phyloP scores from a whole-genome alignment of 2,113 vertebrate genomes.

The Opisthocomus hoazin region DNA sequence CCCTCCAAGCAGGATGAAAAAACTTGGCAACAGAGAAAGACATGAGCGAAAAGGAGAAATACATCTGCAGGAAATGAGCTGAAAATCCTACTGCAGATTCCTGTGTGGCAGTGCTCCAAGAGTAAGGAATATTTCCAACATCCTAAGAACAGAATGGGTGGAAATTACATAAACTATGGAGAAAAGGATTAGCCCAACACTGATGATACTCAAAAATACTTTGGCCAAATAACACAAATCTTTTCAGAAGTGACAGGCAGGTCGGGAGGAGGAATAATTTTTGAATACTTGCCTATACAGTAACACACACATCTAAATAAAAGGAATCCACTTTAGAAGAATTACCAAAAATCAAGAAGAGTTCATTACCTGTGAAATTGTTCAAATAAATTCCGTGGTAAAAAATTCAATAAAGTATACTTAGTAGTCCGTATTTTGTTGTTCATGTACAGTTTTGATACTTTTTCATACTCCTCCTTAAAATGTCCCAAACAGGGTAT shows the following conservation, averaged over 20 bases:
- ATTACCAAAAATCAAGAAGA: neutral
- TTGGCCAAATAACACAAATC: neutral
- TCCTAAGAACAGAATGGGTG: neutral
- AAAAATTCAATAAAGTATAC: conserved; percentile 87
- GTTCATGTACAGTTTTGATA: conserved; percentile 77
- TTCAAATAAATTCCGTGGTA: conserved; percentile 94
- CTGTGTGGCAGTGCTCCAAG: neutral
- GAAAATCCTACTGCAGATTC: neutral
- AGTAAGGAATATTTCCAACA: neutral
- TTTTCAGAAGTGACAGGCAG: neutral
- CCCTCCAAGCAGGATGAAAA: neutral
- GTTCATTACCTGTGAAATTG: conserved; percentile 91
- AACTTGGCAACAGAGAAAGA: neutral
- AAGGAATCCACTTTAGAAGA: neutral
- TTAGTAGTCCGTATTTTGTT: conserved; percentile 94
- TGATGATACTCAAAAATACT: neutral
- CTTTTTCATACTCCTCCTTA: conserved; percentile 78
- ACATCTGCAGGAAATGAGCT: neutral
- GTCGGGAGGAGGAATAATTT: neutral
- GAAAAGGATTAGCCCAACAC: neutral
- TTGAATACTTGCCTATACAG: neutral
- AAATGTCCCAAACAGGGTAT: conserved; percentile 75
- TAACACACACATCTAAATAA: neutral
- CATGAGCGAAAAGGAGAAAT: neutral
- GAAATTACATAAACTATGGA: neutral